Evolutionary conservation across 2,888 invertebrate species (phyloP), one percentile per base, ranked within the genome.

Genomic region (Mythimna lalbum): DNA sequence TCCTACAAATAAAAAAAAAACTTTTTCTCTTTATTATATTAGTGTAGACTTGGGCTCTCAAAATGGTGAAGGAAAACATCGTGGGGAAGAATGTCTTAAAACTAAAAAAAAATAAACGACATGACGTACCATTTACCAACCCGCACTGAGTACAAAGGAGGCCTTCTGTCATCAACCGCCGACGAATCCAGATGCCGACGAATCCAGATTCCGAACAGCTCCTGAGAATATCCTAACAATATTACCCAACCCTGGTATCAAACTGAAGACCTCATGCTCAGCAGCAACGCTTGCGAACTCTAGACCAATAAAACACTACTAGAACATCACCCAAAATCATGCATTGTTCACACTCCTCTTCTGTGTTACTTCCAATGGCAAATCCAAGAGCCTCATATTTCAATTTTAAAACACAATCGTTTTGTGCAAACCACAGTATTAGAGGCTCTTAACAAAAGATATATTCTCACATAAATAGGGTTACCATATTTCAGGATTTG

Each of bases 391-490:
- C 47, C 2, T 49, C 19, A n/a, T 49, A 2, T n/a, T n/a, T 49
- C 9, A 49, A 49, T 49, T 49, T 49, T 49, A 49, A 49, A 50
- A 50, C 39, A 14, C 17, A 61, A 3, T 21, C n/a, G 47, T 12
- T 19, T 27, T 4, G 57, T 36, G 19, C 12, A 47, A 62, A 43
- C 43, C 39, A 47, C 21, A 27, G 4, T 14, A 47, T 56, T 21
- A 9, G n/a, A 52, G 14, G 50, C 67, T 47, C 21, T 76, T 64
- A 31, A 39, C 10, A 14, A 39, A 55, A 43, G 4, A 31, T 27
- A 57, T 61, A 61, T 52, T 61, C 27, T 10, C 9, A 47, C 21
- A 49, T 64, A 27, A 27, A 27, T 27, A 27, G 27, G 27, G 27
- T 27, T 27, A 27, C 27, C 2, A 27, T 27, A 27, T 27, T 27